phyloP scores from a whole-genome alignment of 1,140 invertebrate genomes.

The Temnothorax longispinosus region DNA sequence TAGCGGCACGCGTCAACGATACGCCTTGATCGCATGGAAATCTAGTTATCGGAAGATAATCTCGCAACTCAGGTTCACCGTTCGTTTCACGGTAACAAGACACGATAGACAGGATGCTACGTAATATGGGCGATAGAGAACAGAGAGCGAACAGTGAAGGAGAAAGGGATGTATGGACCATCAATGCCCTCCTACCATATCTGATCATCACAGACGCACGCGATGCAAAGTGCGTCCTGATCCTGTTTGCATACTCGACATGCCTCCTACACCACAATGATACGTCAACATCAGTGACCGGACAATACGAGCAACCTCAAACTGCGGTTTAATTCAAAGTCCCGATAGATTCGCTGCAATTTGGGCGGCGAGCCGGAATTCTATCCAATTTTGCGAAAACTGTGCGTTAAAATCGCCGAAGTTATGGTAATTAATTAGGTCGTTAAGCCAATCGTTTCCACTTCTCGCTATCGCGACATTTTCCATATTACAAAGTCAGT shows the following conservation, averaged over 20 bases:
- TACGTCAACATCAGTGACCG: constrained; percentile 15
- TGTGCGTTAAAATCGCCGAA: background rate
- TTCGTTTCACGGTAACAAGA: constrained; percentile 43
- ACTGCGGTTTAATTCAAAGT: constrained; percentile 13
- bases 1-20: background rate
- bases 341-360: background rate
- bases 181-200: background rate
- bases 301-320: constrained; percentile 28
- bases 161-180: background rate
- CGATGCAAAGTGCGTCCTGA: constrained; percentile 30
- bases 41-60: constrained; percentile 38
- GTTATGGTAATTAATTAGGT: constrained; percentile 9
- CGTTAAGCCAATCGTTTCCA: constrained; percentile 21
- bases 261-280: constrained; percentile 31
- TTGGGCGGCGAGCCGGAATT: background rate
- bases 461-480: background rate
- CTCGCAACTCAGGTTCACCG: background rate
- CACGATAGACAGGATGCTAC: background rate
- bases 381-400: background rate
- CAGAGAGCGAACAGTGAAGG: background rate
- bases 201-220: background rate
- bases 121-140: background rate
- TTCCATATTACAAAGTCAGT: constrained; percentile 13
- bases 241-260: constrained; percentile 43
- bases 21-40: constrained; percentile 26